Evolutionary conservation across 2,888 invertebrate species (phyloP), one percentile per base, ranked within the genome.

Genomic region (Actias luna): DNA sequence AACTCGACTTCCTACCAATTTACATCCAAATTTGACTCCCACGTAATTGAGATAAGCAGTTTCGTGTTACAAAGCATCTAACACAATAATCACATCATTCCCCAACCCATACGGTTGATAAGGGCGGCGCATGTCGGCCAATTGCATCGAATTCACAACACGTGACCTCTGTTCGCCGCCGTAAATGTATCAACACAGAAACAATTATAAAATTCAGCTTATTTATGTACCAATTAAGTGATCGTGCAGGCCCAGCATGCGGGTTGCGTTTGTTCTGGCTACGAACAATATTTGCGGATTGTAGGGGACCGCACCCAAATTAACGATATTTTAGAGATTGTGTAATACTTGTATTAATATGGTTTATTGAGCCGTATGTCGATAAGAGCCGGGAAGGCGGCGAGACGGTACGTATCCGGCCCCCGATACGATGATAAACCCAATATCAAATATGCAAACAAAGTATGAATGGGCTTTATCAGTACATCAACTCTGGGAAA

Each of bases 111-210:
- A 83, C 77, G 59, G 65, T 70, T 78, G 77, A 85, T 84, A 82
- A 80, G 74, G 76, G 79, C 64, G 67, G 77, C 80, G 80, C 79
- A 79, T 80, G 83, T 80, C 75, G 77, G 78, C 75, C 88, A 88
- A 90, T 90, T 90, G 85, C 85, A 76, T 85, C 87, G 85, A 88
- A 89, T 87, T 81, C 72, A 67, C 72, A 83, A 64, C 92, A 92
- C 92, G 92, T 91, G 92, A 90, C 92, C 90, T 78, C 85, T 88
- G 89, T 91, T 90, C 87, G 85, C 76, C 74, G 76, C 80, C 79
- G 78, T 85, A 82, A 87, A 84, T 79, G 76, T 83, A 87, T 86
- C 85, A 83, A 82, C 84, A 82, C 85, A 83, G 83, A 84, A 82
- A 79, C 71, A 74, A 80, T 83, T 78, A 84, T 84, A 84, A 78